A percentile compares a stretch with the other conserved stretches of the same genome.
Conservation (phyloP, 2,113 vertebrate species). For the Dasyurus viverrinus region DNA sequence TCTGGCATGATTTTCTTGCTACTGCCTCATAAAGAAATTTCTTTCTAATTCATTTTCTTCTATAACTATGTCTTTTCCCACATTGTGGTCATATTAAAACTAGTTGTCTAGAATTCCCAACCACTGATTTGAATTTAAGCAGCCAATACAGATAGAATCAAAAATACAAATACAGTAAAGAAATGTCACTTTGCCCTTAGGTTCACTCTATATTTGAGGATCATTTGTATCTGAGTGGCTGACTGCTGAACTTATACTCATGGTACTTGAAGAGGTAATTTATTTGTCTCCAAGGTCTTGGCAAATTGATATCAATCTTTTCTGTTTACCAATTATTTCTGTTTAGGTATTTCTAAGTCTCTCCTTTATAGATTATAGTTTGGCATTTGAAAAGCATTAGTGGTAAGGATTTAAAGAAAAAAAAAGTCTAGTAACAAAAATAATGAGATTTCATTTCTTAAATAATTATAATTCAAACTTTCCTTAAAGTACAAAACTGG, state of each 20-base stretch:
- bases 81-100: not conserved
- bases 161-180: not conserved
- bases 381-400: slow-evolving; percentile 26
- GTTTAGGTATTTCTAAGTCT: not conserved
- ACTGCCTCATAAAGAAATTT: not conserved
- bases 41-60: not conserved
- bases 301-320: slow-evolving; percentile 6
- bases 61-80: not conserved
- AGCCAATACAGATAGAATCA: not conserved
- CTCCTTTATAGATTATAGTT: not conserved
- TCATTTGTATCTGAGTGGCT: not conserved
- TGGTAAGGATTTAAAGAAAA: not conserved
- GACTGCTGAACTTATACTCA: not conserved
- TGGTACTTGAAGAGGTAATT: not conserved
- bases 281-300: not conserved
- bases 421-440: not conserved
- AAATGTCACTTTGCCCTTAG: not conserved
- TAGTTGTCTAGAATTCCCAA: not conserved
- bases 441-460: not conserved
- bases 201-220: not conserved
- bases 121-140: not conserved
- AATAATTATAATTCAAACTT: not conserved
- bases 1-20: not conserved
- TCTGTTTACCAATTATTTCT: slow-evolving; percentile 21
- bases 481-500: not conserved